These are phyloP conservation scores for Chromoteleia sp. DNA, from an alignment of 2,888 invertebrate species.

Conservation along the genomic window DNA sequence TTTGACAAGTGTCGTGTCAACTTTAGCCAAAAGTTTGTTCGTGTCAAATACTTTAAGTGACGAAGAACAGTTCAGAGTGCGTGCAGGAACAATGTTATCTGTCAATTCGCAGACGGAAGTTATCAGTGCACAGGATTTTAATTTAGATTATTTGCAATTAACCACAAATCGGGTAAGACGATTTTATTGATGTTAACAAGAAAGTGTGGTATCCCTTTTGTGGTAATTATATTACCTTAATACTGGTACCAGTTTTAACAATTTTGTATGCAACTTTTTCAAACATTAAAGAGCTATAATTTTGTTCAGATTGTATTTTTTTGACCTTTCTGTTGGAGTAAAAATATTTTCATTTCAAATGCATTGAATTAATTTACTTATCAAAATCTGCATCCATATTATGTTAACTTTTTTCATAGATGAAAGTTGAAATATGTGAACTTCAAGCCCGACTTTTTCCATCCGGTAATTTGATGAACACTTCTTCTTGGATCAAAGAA, in stretches of 20 bases:
- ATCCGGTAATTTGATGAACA: conserved; percentile 71
- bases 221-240: too few relatives aligned
- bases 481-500: conserved; percentile 81
- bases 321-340: background rate
- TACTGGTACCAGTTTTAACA: too few relatives aligned
- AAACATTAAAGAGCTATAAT: too few relatives aligned
- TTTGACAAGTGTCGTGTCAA: conserved; percentile 5
- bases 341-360: background rate
- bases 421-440: conserved; percentile 65
- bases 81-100: conserved; percentile 34
- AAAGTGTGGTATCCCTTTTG: too few relatives aligned
- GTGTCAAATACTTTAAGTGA: conserved; percentile 19
- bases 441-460: conserved; percentile 76
- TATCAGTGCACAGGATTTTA: conserved; percentile 52
- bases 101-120: conserved; percentile 48
- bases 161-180: conserved; percentile 13
- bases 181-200: too few relatives aligned
- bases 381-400: background rate
- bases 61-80: conserved; percentile 38
- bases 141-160: conserved; percentile 33
- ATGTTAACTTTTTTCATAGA: background rate
- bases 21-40: conserved; percentile 13
- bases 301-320: too few relatives aligned
- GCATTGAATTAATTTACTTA: background rate
- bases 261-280: too few relatives aligned